Conservation (phyloP, 2,113 vertebrate genomes). For the Scytalopus superciliaris region DNA sequence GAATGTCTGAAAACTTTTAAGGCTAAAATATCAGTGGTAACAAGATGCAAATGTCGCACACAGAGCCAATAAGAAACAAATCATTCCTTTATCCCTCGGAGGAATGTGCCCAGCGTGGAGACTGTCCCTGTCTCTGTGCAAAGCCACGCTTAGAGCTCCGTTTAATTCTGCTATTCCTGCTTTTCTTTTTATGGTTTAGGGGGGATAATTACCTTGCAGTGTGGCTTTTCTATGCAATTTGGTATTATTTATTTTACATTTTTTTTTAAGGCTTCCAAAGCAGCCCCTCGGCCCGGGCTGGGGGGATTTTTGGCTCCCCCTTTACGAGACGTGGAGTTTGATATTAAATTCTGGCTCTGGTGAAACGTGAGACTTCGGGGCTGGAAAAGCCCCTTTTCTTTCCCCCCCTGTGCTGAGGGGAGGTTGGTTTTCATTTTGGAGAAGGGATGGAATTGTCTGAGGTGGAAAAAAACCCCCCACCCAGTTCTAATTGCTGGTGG, state of each 20-base stretch:
- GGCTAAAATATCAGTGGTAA: constrained; percentile 63
- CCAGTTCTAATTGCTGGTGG: not conserved
- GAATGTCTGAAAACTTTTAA: constrained; percentile 64
- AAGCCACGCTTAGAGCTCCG: not conserved
- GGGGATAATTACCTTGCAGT: not conserved
- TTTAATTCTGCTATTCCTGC: not conserved
- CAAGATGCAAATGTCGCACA: constrained; percentile 59
- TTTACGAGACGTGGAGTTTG: not conserved
- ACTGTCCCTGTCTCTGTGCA: not conserved
- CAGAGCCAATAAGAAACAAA: constrained; percentile 51
- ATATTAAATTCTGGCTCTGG: not conserved
- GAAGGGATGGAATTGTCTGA: not conserved
- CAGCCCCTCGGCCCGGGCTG: not conserved
- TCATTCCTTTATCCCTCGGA: constrained; percentile 1
- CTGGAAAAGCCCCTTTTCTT: not conserved
- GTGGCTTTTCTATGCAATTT: constrained; percentile 6
- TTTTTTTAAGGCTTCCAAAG: not conserved
- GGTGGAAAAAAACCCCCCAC: not conserved
- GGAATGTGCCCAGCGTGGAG: not conserved
- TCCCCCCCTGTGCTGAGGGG: not conserved
- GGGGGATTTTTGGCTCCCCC: not conserved
- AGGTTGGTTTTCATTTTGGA: not conserved
- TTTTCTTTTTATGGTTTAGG: not conserved
- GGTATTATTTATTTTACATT: not conserved
- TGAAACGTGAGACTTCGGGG: not conserved